phyloP scores from a whole-genome alignment of 92 coral and sea anemone species.

The Bergia puertoricense region DNA sequence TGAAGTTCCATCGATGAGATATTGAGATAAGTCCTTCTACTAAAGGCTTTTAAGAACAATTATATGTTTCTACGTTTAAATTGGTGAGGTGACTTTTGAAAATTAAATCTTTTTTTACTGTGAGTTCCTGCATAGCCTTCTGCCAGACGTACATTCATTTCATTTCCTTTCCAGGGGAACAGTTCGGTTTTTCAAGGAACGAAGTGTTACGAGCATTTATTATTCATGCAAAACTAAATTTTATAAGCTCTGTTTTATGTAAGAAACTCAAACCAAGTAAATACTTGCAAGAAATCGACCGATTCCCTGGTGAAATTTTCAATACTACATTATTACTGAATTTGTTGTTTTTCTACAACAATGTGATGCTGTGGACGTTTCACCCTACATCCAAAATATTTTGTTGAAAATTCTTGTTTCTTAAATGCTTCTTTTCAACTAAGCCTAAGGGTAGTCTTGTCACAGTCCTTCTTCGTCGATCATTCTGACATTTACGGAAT shows the following conservation, averaged over 20 bases:
- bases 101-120: not conserved
- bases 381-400: too few species aligned
- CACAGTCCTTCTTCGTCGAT: not conserved
- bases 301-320: not conserved
- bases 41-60: not conserved
- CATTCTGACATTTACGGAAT: not conserved
- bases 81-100: not conserved
- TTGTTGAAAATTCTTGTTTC: too few species aligned
- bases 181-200: constrained; percentile 2
- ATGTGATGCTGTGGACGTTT: not conserved
- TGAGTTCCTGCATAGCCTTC: not conserved
- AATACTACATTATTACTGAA: not conserved
- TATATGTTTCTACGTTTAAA: not conserved
- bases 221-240: not conserved
- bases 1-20: not conserved
- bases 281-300: not conserved
- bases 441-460: too few species aligned
- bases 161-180: constrained; percentile 25
- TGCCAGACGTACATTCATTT: not conserved
- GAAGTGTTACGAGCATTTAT: not conserved
- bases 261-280: not conserved
- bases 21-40: not conserved
- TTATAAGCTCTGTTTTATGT: not conserved
- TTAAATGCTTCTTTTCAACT: too few species aligned
- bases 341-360: not conserved